Conservation (phyloP, 2,888 invertebrate species). For the Phyllotreta striolata region DNA sequence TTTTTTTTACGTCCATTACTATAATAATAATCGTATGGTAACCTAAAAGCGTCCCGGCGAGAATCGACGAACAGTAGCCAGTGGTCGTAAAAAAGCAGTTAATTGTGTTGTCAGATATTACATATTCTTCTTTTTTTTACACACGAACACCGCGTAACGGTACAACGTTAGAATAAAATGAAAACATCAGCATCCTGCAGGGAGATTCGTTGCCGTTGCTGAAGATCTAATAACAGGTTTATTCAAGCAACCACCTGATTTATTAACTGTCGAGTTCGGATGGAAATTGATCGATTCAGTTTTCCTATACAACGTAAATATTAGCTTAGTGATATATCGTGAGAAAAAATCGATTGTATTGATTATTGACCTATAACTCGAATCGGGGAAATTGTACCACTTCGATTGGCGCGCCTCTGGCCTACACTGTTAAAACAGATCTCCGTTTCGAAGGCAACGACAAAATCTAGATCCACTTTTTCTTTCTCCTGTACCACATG, state of each 20-base stretch:
- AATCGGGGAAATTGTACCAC: not conserved
- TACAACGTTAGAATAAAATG: conserved; percentile 9
- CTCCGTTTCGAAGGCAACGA: conserved; percentile 8
- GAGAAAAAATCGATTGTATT: too few species aligned
- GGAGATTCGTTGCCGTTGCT: conserved; percentile 15
- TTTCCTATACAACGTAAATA: too few species aligned
- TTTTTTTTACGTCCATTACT: too few species aligned
- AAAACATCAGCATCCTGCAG: conserved; percentile 25
- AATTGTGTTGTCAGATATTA: conserved; percentile 33
- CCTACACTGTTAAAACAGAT: conserved; percentile 7
- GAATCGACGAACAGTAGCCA: conserved; percentile 25
- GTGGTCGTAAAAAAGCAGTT: conserved; percentile 26
- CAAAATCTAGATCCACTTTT: conserved; percentile 19
- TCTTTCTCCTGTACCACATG: not conserved
- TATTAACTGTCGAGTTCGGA: conserved; percentile 1
- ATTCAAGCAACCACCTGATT: not conserved
- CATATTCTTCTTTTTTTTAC: not conserved
- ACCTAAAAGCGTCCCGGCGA: not conserved
- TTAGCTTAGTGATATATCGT: too few species aligned
- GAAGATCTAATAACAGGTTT: conserved; percentile 15
- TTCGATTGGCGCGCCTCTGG: conserved; percentile 3
- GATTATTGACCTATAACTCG: too few species aligned
- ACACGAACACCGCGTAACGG: conserved; percentile 8
- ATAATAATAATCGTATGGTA: too few species aligned
- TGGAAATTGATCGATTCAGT: too few species aligned